Percentiles rank a stretch among this genome's conserved stretches.
phyloP scores from a whole-genome alignment of 2,797 vertebrate genomes.

The Myotis planiceps region DNA sequence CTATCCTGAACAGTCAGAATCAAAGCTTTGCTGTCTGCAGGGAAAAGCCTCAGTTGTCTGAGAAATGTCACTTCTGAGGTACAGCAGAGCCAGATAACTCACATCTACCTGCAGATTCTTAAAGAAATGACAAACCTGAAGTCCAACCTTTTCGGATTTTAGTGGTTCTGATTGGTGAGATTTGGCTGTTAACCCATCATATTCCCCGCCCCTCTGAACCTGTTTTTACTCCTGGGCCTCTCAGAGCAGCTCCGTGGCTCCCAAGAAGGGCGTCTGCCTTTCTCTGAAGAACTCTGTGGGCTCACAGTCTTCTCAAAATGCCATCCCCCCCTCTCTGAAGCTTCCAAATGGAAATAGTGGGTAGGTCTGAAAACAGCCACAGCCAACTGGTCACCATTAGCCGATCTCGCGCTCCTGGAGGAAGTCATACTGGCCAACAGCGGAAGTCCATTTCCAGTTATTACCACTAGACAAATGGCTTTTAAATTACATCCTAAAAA shows the following conservation, averaged over 20 bases:
- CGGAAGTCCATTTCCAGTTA: constrained; percentile 80
- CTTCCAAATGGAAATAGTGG: neutral
- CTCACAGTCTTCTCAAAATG: neutral
- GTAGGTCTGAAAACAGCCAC: constrained; percentile 42
- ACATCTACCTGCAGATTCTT: neutral
- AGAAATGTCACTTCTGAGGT: constrained; percentile 30
- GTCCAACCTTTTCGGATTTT: neutral
- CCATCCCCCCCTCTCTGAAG: neutral
- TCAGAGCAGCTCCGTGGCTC: neutral
- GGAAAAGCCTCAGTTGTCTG: neutral
- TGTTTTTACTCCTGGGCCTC: neutral
- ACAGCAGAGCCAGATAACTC: neutral
- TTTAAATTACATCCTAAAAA: constrained; percentile 87
- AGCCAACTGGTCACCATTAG: constrained; percentile 59
- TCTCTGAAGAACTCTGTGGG: neutral
- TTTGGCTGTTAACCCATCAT: neutral
- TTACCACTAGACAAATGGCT: constrained; percentile 85
- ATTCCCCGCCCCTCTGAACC: neutral
- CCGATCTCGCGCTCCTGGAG: neutral
- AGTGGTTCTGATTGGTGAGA: neutral
- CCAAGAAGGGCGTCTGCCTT: neutral
- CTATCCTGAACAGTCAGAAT: neutral
- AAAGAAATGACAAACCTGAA: neutral
- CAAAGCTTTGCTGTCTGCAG: neutral
- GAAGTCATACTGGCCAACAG: constrained; percentile 60